phyloP scores from a whole-genome alignment of 1,140 invertebrate species.

The Muscidifurax raptorellus region DNA sequence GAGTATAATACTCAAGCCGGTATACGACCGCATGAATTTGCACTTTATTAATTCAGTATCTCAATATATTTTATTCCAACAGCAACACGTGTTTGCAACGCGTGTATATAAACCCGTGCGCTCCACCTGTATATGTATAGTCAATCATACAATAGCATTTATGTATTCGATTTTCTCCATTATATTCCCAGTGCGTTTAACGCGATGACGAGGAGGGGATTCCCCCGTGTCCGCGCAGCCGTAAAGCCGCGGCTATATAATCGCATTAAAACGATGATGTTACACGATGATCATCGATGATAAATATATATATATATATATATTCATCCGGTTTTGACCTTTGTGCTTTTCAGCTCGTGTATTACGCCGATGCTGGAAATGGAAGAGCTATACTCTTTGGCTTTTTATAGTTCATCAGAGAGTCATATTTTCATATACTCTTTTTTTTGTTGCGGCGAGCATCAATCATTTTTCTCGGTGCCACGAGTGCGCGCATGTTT shows the following conservation, averaged over 20 bases:
- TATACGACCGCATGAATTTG: too few species aligned
- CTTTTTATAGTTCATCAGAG: conserved; percentile 3
- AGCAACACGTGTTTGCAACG: too few species aligned
- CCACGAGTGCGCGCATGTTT: not conserved
- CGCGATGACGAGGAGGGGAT: not conserved
- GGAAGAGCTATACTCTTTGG: not conserved
- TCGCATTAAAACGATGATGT: conserved; percentile 4
- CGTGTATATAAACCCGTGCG: too few species aligned
- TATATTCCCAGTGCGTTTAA: not conserved
- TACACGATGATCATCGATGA: conserved; percentile 15
- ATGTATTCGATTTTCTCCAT: not conserved
- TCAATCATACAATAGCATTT: not conserved
- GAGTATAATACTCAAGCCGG: too few species aligned
- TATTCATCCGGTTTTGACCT: conserved; percentile 36
- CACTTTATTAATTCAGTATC: too few species aligned
- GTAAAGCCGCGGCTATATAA: conserved; percentile 2
- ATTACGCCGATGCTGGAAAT: conserved; percentile 9
- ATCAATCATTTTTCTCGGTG: conserved; percentile 18
- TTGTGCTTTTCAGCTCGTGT: not conserved
- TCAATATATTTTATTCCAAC: too few species aligned
- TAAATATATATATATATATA: too few species aligned
- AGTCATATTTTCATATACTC: conserved; percentile 11
- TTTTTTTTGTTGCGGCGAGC: not conserved
- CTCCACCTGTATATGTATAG: not conserved
- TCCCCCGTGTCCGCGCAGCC: not conserved